phyloP scores from a whole-genome alignment of 2,113 vertebrate species.

The Sinocyclocheilus maitianheensis region DNA sequence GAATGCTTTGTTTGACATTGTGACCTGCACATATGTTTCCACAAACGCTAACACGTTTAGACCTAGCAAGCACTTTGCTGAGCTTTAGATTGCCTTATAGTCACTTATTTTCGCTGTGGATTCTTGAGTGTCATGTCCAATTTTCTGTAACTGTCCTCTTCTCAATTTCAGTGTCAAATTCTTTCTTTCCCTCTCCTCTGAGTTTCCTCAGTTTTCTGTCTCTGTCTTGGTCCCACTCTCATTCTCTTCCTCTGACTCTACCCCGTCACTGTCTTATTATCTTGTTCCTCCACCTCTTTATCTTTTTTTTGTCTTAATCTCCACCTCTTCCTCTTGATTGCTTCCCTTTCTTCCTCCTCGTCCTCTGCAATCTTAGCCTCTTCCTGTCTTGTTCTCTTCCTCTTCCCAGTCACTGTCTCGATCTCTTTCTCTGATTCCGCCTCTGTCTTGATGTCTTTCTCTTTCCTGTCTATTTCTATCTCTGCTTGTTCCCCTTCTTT shows the following conservation, averaged over 20 bases:
- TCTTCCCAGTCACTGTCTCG: neutral
- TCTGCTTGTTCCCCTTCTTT: neutral
- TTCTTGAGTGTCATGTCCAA: neutral
- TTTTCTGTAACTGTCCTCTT: neutral
- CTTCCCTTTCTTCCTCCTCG: neutral
- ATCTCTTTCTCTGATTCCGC: neutral
- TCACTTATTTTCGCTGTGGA: neutral
- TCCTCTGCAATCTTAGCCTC: too few relatives aligned
- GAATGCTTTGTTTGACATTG: constrained; percentile 44
- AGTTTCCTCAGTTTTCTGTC: neutral
- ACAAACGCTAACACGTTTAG: constrained; percentile 22
- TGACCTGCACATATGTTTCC: constrained; percentile 16
- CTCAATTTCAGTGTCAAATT: neutral
- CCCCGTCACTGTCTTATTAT: neutral
- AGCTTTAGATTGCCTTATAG: neutral
- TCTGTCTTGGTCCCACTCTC: neutral
- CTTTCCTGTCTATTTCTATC: neutral
- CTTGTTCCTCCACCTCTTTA: too few relatives aligned
- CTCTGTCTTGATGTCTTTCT: neutral
- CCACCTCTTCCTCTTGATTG: neutral
- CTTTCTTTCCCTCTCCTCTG: neutral
- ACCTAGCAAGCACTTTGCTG: neutral
- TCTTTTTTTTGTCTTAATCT: too few relatives aligned
- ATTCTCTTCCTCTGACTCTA: neutral
- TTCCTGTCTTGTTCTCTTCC: too few relatives aligned